Conservation (phyloP, 2,797 vertebrate genomes). For the Alauda arvensis region DNA sequence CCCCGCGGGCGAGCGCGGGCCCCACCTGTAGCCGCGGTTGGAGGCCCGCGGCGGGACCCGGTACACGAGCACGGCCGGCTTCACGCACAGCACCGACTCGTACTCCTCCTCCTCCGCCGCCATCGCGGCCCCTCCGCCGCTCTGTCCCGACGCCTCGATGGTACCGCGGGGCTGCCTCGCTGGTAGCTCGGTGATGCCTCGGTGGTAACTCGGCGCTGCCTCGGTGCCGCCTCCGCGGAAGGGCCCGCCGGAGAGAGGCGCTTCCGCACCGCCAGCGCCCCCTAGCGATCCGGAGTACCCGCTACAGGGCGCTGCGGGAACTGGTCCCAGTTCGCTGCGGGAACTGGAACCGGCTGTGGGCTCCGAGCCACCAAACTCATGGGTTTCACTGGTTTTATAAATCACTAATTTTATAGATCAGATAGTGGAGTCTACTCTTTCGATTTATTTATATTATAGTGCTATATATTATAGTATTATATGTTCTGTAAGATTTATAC, state of each 20-base stretch:
- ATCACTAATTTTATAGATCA: not conserved
- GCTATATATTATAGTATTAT: no score
- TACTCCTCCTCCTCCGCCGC: not conserved
- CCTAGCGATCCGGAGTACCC: not conserved
- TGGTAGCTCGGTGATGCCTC: not conserved
- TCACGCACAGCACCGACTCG: slow-evolving; percentile 7
- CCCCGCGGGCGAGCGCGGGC: not conserved
- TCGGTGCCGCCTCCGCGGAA: not conserved
- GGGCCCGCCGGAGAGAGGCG: accelerated
- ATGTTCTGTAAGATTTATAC: not conserved
- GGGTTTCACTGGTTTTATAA: no score
- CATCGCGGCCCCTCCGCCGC: not conserved
- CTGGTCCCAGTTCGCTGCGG: not conserved
- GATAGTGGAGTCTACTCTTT: no score
- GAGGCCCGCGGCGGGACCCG: not conserved
- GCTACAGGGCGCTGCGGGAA: accelerated
- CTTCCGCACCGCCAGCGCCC: not conserved
- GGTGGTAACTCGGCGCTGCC: not conserved
- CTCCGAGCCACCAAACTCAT: no score
- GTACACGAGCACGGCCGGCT: not conserved
- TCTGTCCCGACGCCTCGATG: not conserved
- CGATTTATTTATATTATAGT: not conserved
- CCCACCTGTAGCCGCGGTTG: slow-evolving; percentile 16
- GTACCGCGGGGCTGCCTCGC: no score
- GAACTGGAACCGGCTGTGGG: not conserved